Evolutionary conservation across 2,797 vertebrate genomes (phyloP), one percentile per base, ranked within the genome.

Genomic region (Craterocephalus amniculus): DNA sequence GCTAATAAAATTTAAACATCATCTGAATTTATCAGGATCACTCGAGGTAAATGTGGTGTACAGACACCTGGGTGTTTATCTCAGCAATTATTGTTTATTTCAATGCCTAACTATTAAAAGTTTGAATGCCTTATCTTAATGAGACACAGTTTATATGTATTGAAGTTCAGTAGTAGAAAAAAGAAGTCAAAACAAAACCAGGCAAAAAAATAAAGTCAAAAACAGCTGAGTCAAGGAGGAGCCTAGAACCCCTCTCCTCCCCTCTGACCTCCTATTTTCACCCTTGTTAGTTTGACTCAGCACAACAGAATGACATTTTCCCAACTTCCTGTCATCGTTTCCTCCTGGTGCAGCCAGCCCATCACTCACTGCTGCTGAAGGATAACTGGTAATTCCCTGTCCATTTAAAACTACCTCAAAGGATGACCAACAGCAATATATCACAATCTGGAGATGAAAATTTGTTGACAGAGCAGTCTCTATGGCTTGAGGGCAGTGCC

Each of bases 1-100:
- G 26, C 52, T 78, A 65, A 56, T 66, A 78, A 80, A 14, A 65
- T 72, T 80, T 81, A 63, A 71, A 56, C 55, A 27, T 69, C 61
- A 63, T 51, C 57, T 68, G 48, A 70, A 66, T 63, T 52, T 31
- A 62, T 52, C 3, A 54, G 48, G 43, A 68, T 24, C 55, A 36
- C 29, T 58, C 27, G 26, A 59, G 18, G n/a, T 35, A 59, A 48
- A 24, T 48, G 61, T 62, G 45, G 10, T 20, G 24, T 29, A 11
- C 43, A 48, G 20, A 48, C 22, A n/a, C 20, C 8, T 48, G 20
- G 43, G 20, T n/a, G 43, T n/a, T 48, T 49, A 49, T 49, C 3
- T 49, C 9, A 49, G 22, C 6, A 18, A 13, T 16, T 43, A 20
- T 8, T 48, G 20, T 48, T 20, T 48, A 48, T 49, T 49, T 22